phyloP scores from a whole-genome alignment of 2,113 vertebrate species.

The Campylomormyrus numenius region DNA sequence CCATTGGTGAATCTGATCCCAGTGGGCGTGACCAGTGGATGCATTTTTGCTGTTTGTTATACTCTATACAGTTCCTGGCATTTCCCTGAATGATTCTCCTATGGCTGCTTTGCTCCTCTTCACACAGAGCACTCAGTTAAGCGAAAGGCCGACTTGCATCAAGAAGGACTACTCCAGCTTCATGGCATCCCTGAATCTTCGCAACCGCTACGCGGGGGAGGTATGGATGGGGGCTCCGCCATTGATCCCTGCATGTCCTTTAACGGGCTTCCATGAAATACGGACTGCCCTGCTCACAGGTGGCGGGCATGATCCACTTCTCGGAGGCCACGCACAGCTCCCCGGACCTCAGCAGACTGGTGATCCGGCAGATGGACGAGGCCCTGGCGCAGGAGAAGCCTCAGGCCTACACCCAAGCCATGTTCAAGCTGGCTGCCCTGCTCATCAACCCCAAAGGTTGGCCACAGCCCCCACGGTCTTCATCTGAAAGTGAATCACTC shows the following conservation, averaged over 20 bases:
- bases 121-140: slow-evolving; percentile 76
- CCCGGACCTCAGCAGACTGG: slow-evolving; percentile 81
- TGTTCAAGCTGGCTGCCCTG: slow-evolving; percentile 94
- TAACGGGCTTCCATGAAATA: background rate
- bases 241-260: background rate
- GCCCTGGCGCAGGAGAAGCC: slow-evolving; percentile 69
- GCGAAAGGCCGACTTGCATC: slow-evolving; percentile 85
- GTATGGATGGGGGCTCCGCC: slow-evolving; percentile 40
- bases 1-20: background rate
- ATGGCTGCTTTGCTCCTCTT: background rate
- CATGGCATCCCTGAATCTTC: slow-evolving; percentile 93
- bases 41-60: background rate
- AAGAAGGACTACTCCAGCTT: slow-evolving; percentile 98
- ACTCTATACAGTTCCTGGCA: background rate
- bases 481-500: background rate
- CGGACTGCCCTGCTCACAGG: slow-evolving; percentile 52
- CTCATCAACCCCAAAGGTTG: slow-evolving; percentile 89
- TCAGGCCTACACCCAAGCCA: slow-evolving; percentile 83
- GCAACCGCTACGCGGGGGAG: slow-evolving; percentile 94
- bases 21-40: background rate
- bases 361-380: slow-evolving; percentile 78
- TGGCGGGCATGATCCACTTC: slow-evolving; percentile 93
- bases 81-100: background rate
- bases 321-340: slow-evolving; percentile 71
- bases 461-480: background rate